Evolutionary conservation across 2,888 invertebrate species (phyloP), one percentile per base, ranked within the genome.

Genomic region (Phalera bucephala): DNA sequence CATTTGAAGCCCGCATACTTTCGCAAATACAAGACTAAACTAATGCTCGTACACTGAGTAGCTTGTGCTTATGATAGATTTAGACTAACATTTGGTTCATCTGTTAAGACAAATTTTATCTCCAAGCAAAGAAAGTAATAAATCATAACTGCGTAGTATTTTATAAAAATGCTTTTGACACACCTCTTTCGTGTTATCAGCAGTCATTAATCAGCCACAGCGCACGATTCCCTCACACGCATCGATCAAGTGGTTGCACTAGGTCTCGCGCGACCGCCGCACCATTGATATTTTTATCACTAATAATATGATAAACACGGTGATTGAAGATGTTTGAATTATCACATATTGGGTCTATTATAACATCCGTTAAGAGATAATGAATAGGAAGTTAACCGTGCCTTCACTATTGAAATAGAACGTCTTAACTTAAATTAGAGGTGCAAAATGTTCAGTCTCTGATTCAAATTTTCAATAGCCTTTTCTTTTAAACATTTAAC

Each of bases 121-220:
- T n/a, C n/a, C n/a, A n/a, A n/a, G n/a, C n/a, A n/a, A n/a, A n/a
- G n/a, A n/a, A n/a, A n/a, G n/a, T n/a, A n/a, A n/a, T n/a, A n/a
- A n/a, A n/a, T n/a, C n/a, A n/a, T n/a, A n/a, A n/a, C n/a, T n/a
- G n/a, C n/a, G n/a, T n/a, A n/a, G n/a, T n/a, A n/a, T n/a, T n/a
- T n/a, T n/a, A n/a, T n/a, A n/a, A n/a, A n/a, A n/a, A n/a, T n/a
- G n/a, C n/a, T n/a, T n/a, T n/a, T n/a, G 57, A 51, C 64, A 60
- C 58, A 52, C 65, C 61, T 55, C 47, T 55, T 38, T 47, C 26
- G 34, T 32, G 35, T 61, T 62, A 67, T 58, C 60, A 51, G 31
- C 32, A 38, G 35, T 53, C 36, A 52, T 55, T 54, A 53, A 56
- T 56, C 45, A 47, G 32, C 25, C 39, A 44, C 27, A 39, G 25